These are phyloP conservation scores for Dendrolimus houi DNA, from an alignment of 2,888 invertebrate species.

Conservation along the genomic window DNA sequence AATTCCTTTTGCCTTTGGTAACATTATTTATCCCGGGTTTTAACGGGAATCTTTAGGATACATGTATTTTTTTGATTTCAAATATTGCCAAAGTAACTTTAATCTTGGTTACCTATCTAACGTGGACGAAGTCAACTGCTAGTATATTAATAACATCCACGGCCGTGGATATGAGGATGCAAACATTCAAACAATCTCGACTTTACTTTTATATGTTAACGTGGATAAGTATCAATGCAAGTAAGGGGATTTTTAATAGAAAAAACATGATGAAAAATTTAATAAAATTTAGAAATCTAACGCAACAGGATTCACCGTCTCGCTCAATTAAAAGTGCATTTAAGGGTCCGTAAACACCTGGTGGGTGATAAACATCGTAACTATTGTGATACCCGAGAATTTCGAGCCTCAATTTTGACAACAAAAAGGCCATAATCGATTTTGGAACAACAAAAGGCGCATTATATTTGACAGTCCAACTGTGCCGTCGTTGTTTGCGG, in stretches of 20 bases:
- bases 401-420: constrained; percentile 74
- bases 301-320: constrained; percentile 26
- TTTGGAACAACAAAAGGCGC: constrained; percentile 62
- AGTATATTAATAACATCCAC: no score
- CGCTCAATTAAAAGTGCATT: constrained; percentile 67
- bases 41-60: no score
- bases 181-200: no score
- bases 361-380: constrained; percentile 66
- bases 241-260: background rate
- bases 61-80: no score
- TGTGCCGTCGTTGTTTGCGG: constrained; percentile 71
- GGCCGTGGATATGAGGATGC: no score
- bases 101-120: no score
- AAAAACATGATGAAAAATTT: constrained; percentile 6
- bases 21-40: no score
- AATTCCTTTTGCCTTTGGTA: no score
- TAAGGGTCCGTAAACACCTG: constrained; percentile 60
- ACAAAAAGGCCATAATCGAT: constrained; percentile 76
- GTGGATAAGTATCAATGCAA: no score
- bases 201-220: no score
- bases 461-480: constrained; percentile 74
- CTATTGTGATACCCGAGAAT: constrained; percentile 71
- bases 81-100: no score
- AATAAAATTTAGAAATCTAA: background rate
- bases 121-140: no score